A percentile compares a stretch with the other conserved stretches of the same genome.
phyloP scores from a whole-genome alignment of 2,888 invertebrate genomes.

The Cryptus viduatorius region DNA sequence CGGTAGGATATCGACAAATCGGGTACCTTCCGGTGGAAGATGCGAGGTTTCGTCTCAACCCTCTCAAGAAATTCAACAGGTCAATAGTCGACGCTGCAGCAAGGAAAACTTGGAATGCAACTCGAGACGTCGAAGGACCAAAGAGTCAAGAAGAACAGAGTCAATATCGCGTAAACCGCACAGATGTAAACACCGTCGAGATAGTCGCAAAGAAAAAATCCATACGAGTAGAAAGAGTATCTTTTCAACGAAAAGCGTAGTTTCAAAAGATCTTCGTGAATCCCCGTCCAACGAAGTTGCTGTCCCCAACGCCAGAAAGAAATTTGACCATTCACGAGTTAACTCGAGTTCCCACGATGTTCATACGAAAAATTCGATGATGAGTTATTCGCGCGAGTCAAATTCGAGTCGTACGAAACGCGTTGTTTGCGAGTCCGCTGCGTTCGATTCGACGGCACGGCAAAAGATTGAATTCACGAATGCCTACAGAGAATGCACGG shows the following conservation, averaged over 20 bases:
- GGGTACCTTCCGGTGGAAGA: slow-evolving; percentile 12
- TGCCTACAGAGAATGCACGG: slow-evolving; percentile 40
- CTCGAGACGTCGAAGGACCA: neutral
- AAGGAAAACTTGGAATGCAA: slow-evolving; percentile 14
- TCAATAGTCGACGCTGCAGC: neutral
- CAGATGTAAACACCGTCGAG: neutral
- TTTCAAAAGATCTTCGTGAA: neutral
- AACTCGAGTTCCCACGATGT: slow-evolving; percentile 29
- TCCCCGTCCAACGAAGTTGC: neutral
- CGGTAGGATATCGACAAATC: slow-evolving; percentile 24
- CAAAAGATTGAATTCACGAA: slow-evolving; percentile 42
- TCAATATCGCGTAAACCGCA: neutral
- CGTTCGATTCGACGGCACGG: neutral
- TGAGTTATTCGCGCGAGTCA: slow-evolving; percentile 35
- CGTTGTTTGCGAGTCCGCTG: slow-evolving; percentile 6
- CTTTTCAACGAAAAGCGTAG: neutral
- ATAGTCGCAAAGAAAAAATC: neutral
- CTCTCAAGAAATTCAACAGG: neutral
- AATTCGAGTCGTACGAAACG: slow-evolving; percentile 1
- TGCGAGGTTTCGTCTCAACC: neutral
- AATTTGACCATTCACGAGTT: neutral
- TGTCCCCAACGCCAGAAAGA: neutral
- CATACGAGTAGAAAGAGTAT: slow-evolving; percentile 3
- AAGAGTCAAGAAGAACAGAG: neutral
- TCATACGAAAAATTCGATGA: slow-evolving; percentile 27